Evolutionary conservation across 2,797 vertebrate genomes (phyloP), one percentile per base, ranked within the genome.

Genomic region (Enteromius unitaeniatus): DNA sequence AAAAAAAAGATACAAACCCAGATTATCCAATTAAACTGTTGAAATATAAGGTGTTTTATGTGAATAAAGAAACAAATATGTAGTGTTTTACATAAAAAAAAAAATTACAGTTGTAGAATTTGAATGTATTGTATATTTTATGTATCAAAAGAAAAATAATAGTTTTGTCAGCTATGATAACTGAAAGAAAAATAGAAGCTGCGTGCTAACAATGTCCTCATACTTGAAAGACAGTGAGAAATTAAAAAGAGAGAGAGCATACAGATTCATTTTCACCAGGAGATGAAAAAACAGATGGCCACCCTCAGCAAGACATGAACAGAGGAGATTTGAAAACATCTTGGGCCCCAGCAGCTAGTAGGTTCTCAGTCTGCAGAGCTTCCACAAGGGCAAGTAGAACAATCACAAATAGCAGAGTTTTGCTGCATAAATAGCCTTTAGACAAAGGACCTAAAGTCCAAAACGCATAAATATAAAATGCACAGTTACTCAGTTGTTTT

Each of bases 241-340:
- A 87, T 90, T 87, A 84, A 79, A 53, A 17, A 82, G 40, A 42
- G 26, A 51, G 31, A 75, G 51, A 81, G 69, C 49, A 60, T 81
- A 77, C 78, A 85, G 87, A 88, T 89, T 77, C 87, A 73, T 88
- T 89, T 88, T 88, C 87, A 87, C 77, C 90, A 92, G 92, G 93
- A 91, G 91, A 90, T 84, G 88, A 88, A 85, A 86, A 93, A 93
- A 91, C 93, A 94, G 94, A 95, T 95, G 93, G 94, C 90, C 90
- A 88, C 87, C 93, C 93, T 90, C 93, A 92, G 92, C 92, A 92
- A 92, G 93, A 94, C 93, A 93, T 93, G 91, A 92, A 93, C 90
- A 84, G 92, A 90, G 64, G 91, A 93, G 92, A 92, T 91, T 89
- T 91, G 90, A 92, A 93, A 94, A 93, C 93, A 94, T 94, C 93